Evolutionary conservation across 2,113 vertebrate species (phyloP).

Genomic region (Lichenostomus cassidix): DNA sequence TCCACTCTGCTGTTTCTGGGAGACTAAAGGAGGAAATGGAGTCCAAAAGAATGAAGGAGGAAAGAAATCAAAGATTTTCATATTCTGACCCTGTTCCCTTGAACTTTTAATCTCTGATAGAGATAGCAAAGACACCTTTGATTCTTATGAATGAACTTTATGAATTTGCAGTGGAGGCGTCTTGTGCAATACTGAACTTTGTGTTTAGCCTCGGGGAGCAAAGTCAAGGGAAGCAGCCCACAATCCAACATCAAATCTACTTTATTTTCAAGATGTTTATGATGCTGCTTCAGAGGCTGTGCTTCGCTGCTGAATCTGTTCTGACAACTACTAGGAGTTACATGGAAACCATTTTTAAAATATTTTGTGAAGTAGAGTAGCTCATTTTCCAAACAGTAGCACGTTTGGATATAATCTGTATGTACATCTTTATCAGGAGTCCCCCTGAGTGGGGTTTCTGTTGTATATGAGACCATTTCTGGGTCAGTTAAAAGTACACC

Average conservation of each 20-base stretch:
- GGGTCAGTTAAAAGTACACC: background rate
- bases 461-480: background rate
- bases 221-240: background rate
- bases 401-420: background rate
- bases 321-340: too few relatives aligned
- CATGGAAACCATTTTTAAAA: background rate
- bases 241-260: background rate
- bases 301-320: background rate
- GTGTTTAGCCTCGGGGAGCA: background rate
- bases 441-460: background rate
- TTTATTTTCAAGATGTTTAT: background rate
- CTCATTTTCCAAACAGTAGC: background rate
- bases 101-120: background rate
- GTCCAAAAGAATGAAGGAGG: background rate
- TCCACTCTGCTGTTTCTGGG: fast-evolving
- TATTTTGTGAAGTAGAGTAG: background rate
- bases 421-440: background rate
- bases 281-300: background rate
- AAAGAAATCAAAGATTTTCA: background rate
- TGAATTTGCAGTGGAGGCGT: background rate
- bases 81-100: background rate
- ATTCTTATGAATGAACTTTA: background rate
- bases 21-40: fast-evolving
- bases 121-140: background rate
- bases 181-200: background rate